Base-by-base conservation (phyloP, 2,888 invertebrate species). In the Stenodema calcarata region DNA sequence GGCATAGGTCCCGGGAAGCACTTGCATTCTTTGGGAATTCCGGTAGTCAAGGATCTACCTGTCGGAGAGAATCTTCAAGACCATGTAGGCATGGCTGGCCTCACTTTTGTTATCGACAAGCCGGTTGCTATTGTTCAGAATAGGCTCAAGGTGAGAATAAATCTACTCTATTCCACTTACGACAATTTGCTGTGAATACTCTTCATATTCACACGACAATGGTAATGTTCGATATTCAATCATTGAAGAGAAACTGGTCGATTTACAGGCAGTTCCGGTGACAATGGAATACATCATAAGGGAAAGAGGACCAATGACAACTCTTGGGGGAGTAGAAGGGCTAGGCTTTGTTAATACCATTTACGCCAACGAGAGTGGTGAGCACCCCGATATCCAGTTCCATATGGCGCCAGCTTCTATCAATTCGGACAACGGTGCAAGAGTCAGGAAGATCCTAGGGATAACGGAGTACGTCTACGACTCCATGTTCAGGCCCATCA, bases 401-500 rank as follows among this genome's bases (percentile, higher is more conserved):
- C 97, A 98, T 90, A 97, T 98, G 95, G 97, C 97, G 0, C 97
- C 97, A 0, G 96, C 97, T 0, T 96, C 96, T 0, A 94, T 96
- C 62, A 95, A 95, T 87, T 96, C 96, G 0, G 96, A 96, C 90
- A 94, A 94, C 86, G 95, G 95, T 0, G 93, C 94, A 82, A 92
- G 96, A 90, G 94, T 96, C 0, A 92, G 94, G 90, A 94, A 96
- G 92, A 95, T 96, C 35, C 91, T 96, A 41, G 96, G 96, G 0
- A 91, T 97, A 0, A 96, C 95, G 54, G 96, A 97, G 87, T 94
- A 94, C 84, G 91, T 97, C 0, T 97, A 96, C 90, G 93, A 96
- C 90, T 93, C 94, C 0, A 96, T 97, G 12, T 97, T 95, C 90
- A 93, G 93, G 81, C 96, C 96, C 0, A 96, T 97, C 89, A 94